Evolutionary conservation across 2,797 vertebrate genomes (phyloP), one percentile per base, ranked within the genome.

Genomic region (Enteromius fasciolatus): DNA sequence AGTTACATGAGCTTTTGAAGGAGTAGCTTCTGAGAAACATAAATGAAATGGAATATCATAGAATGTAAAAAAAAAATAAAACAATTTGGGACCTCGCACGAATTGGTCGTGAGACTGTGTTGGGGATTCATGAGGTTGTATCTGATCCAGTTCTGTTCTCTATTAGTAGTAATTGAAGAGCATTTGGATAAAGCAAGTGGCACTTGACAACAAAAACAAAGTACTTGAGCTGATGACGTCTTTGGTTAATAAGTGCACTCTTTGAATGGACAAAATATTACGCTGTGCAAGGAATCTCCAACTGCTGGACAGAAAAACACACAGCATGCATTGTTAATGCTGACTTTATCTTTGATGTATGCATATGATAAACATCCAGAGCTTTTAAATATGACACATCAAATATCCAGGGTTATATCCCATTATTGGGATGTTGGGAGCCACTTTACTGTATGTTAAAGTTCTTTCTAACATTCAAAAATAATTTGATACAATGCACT

Each of bases 151-250:
- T 64, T 80, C 72, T 59, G 59, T 69, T 70, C 36, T 80, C 15
- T 81, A 72, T 59, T 73, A 77, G 78, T 39, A 63, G 72, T 73
- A 82, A 86, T 63, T 84, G 74, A n/a, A 50, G 61, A 50, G 73
- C 63, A 83, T 84, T 87, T 81, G 69, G 73, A 61, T 81, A 59
- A 83, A 81, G 69, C 57, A 81, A 59, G 78, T 80, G 39, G 25
- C 75, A 76, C 48, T 82, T 78, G 64, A 54, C 74, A 86, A 83
- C 73, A 81, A 59, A 87, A 84, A 87, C 80, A 85, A 83, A 85
- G 70, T 64, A 73, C 81, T 85, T 33, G 39, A 82, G 82, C 72
- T 4, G 20, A 76, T 86, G 80, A 85, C 78, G 73, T 85, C 69
- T 83, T 69, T 17, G 10, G 20, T 25, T 69, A 57, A 70, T 75